Base-by-base conservation (phyloP, 2,888 invertebrate species). In the Pandemis cinnamomeana region DNA sequence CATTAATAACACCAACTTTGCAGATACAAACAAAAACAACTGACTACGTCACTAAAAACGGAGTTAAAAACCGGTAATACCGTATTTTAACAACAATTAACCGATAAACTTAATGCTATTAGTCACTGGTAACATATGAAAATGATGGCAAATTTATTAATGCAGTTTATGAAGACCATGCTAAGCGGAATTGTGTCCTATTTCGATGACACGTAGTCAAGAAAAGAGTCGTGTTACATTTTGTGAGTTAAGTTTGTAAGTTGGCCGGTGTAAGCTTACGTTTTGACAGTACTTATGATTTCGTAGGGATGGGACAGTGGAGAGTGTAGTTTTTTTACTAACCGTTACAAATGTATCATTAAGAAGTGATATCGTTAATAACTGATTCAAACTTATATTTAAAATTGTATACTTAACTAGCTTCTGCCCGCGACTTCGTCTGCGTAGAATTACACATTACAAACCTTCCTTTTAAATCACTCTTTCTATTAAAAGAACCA, bases 31-130 rank as follows among this genome's bases (percentile, higher is more conserved):
- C 55, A 46, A 67, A 64, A 68, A 68, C 68, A 72, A 55, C 41
- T 48, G 4, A 36, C 20, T 20, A 63, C 46, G 72, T 72, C 67
- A 72, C 13, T 42, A 46, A 13, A 51, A 53, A 61, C 13, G 11
- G 46, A 46, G 10, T 3, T 11, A 4, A 60, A 10, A 60, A 72
- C 76, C 75, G 81, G 84, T 85, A 84, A 86, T 85, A 80, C 87
- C 86, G 78, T 78, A 81, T 82, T 81, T 60, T 58, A 27, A 58
- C 27, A 42, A 36, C n/a, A n/a, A 61, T 81, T 83, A 82, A 82
- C 83, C 80, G 83, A 87, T 86, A 86, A 82, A 80, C 82, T 82
- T 78, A 76, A 80, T 77, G 79, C 79, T 80, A 86, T 88, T 87
- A 88, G 81, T 88, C 86, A 87, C 84, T 80, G 75, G 77, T 76